Base-by-base conservation (phyloP, 1,140 invertebrate genomes). In the Melanaphis sacchari region DNA sequence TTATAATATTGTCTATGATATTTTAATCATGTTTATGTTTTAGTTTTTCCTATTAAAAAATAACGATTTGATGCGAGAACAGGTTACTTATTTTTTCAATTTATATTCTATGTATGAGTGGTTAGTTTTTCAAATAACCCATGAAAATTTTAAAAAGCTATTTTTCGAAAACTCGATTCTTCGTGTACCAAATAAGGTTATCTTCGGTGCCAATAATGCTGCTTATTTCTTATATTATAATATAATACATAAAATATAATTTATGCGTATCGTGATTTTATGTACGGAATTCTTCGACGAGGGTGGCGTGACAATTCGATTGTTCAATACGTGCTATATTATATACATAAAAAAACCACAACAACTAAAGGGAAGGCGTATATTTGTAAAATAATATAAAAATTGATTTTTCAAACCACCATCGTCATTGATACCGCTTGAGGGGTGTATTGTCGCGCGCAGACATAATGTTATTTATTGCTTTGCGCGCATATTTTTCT, bases 371-470 rank as follows among this genome's bases (percentile, higher is more conserved):
- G 24, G 38, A 38, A 38, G 36, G 54, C 89, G 89, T 90, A 21
- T 40, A 41, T 76, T 76, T 38, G 89, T 90, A 90, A 90, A 90
- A 90, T 90, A 59, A 90, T 90, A 90, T n/a, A 90, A 90, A 90
- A 90, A 66, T 90, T 59, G 52, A 66, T 90, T 90, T 66, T 90
- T 90, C 89, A 40, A 90, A 90, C 89, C 8, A 31, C 52, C 52
- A 40, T 26, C 21, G 88, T 59, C 38, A 59, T 90, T 41, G 89
- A 66, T 90, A 90, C 52, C 24, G 22, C n/a, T 49, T 49, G 49
- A 18, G 54, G 36, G 54, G 89, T 46, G 89, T 66, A 90, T 90
- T 90, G 89, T 90, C 89, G 26, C 52, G 26, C 4, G 26, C 89
- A 66, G 89, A 66, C 89, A 54, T 40, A 40, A 41, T 54, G 89